Base-by-base conservation (phyloP, 2,888 invertebrate genomes). In the Drosophila affinis region DNA sequence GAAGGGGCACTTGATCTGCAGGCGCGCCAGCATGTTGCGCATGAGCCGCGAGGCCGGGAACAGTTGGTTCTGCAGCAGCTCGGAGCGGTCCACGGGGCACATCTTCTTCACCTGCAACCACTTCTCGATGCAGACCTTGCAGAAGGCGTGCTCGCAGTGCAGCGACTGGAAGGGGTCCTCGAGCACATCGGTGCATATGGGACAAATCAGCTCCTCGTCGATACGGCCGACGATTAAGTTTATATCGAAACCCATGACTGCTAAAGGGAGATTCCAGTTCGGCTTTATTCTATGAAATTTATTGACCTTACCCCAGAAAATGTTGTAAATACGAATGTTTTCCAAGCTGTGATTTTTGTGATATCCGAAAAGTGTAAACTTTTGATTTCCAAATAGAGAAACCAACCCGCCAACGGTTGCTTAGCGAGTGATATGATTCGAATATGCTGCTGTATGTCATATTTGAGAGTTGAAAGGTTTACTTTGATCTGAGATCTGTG, bases 151-250 rank as follows among this genome's bases (percentile, higher is more conserved):
- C 51, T 83, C 87, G 17, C 83, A 83, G 53, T 27, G 39, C 0
- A 70, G 59, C 1, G 87, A 84, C 9, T 84, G 83, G 62, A 87
- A 59, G 0, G 83, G 83, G 2, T 75, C 72, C 77, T 83, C 87
- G 18, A 87, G 64, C 0, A 83, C 78, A 45, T 87, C 87, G 0
- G 76, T 57, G 5, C 83, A 83, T 9, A 83, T 83, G 9, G 85
- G 85, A 6, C 83, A 83, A 1, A 87, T 59, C 0, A 87, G 71
- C 61, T 87, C 87, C 61, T 81, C 84, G 46, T 83, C 87, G 29
- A 87, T 81, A 17, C 70, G 63, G 1, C 83, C 84, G 34, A 81
- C 57, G 57, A 83, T 73, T n/a, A 63, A 18, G 10, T 44, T 62
- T 6, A 79, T 24, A 62, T 83, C 87, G 21, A 76, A 83, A 51